Base-by-base conservation (phyloP, 1,140 invertebrate species). In the Drosophila quadrilineata region DNA sequence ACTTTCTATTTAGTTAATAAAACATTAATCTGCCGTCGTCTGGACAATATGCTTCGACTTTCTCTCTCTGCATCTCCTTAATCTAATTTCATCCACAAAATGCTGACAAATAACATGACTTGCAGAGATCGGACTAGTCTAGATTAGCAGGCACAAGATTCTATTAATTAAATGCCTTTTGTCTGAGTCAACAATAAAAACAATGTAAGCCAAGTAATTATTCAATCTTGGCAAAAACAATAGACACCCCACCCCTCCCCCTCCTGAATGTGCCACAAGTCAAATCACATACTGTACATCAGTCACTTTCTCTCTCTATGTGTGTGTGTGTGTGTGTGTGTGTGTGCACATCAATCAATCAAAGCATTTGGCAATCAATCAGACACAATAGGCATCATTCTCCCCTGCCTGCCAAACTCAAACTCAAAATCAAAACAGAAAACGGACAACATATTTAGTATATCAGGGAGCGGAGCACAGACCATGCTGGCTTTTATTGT, bases 281-380 rank as follows among this genome's bases (percentile, higher is more conserved):
- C 36, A 41, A 40, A 40, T 53, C 24, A 12, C n/a, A 43, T 21
- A 28, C 41, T 9, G 6, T 14, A 10, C 5, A 12, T 4, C 10
- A 41, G n/a, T 6, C 2, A 72, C 50, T 54, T 50, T 79, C 74
- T 77, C 73, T 79, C 60, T 77, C 64, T 35, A 33, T 68, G 21
- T 29, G 52, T 19, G 50, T 41, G 35, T n/a, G n/a, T n/a, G n/a
- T n/a, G n/a, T n/a, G n/a, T n/a, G n/a, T n/a, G n/a, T n/a, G n/a
- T n/a, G n/a, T n/a, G n/a, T n/a, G n/a, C n/a, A n/a, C n/a, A n/a
- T 28, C 77, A 63, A 84, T 84, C 77, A 85, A 84, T 84, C 77
- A 84, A 85, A 54, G 65, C 35, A 22, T 40, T 17, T 12, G 12
- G 60, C 66, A 66, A 79, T 79, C 75, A 66, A 71, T 76, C 77